Percentiles rank a stretch among this genome's conserved stretches.
phyloP scores from a whole-genome alignment of 2,888 invertebrate species.

The Ormyrus labotus region DNA sequence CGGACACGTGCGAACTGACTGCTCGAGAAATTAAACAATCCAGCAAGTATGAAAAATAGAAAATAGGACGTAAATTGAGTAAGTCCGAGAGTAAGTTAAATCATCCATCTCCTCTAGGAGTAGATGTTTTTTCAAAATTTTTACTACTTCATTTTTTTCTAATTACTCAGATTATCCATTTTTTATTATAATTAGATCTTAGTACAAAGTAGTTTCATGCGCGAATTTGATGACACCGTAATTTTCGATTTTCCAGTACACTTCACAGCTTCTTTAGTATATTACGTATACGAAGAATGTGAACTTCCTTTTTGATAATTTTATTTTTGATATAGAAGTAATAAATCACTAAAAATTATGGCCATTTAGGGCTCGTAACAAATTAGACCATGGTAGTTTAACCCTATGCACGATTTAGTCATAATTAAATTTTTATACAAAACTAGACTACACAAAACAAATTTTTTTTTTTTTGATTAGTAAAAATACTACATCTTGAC shows the following conservation, averaged over 20 bases:
- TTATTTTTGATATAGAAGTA: slow-evolving; percentile 6
- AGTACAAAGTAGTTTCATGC: slow-evolving; percentile 35
- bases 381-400: slow-evolving; percentile 19
- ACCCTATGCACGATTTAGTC: slow-evolving; percentile 34
- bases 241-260: not conserved
- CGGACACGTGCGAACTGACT: slow-evolving; percentile 46
- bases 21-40: slow-evolving; percentile 33
- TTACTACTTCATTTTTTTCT: slow-evolving; percentile 38
- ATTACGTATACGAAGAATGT: too few species aligned
- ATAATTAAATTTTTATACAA: slow-evolving; percentile 4
- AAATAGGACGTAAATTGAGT: slow-evolving; percentile 43
- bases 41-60: slow-evolving; percentile 26
- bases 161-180: slow-evolving; percentile 36
- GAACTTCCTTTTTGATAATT: not conserved
- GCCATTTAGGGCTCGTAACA: slow-evolving; percentile 9
- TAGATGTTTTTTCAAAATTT: slow-evolving; percentile 43
- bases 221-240: slow-evolving; percentile 10
- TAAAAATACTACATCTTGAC: not conserved
- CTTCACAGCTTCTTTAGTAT: not conserved
- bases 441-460: not conserved
- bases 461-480: not conserved
- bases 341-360: not conserved
- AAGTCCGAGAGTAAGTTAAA: slow-evolving; percentile 53
- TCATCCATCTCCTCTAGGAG: slow-evolving; percentile 49
- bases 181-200: slow-evolving; percentile 48